phyloP scores from a whole-genome alignment of 1,140 invertebrate genomes.

The Cydia pomonella region DNA sequence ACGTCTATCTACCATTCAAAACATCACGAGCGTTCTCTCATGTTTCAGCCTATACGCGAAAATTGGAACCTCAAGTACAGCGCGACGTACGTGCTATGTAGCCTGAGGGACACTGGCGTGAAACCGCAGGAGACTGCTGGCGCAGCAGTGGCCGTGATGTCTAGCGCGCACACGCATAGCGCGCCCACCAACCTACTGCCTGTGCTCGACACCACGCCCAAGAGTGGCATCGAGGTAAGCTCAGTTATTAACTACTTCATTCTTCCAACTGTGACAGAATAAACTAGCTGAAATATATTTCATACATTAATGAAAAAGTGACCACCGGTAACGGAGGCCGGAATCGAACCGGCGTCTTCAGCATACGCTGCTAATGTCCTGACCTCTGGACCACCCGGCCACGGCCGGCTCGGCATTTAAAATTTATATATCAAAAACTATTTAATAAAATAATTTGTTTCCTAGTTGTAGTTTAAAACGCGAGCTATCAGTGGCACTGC shows the following conservation, averaged over 20 bases:
- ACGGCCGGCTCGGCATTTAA: too few relatives aligned
- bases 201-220: slow-evolving; percentile 64
- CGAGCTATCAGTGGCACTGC: neutral
- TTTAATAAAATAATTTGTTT: too few relatives aligned
- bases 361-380: too few relatives aligned
- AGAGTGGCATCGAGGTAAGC: slow-evolving; percentile 60
- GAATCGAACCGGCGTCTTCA: too few relatives aligned
- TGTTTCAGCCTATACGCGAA: slow-evolving; percentile 86
- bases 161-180: slow-evolving; percentile 73
- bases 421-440: too few relatives aligned
- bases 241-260: neutral
- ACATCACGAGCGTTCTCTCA: neutral
- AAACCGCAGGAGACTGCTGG: slow-evolving; percentile 78
- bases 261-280: neutral
- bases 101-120: slow-evolving; percentile 81
- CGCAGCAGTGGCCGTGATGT: slow-evolving; percentile 84
- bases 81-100: slow-evolving; percentile 93
- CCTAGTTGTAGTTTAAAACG: too few relatives aligned
- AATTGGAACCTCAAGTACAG: slow-evolving; percentile 97
- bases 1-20: neutral
- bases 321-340: too few relatives aligned
- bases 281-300: too few relatives aligned
- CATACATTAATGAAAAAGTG: too few relatives aligned
- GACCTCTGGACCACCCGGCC: too few relatives aligned
- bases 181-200: slow-evolving; percentile 72